Evolutionary conservation across 1,140 invertebrate species (phyloP), one percentile per base, ranked within the genome.

Genomic region (Dreissena rostriformis): DNA sequence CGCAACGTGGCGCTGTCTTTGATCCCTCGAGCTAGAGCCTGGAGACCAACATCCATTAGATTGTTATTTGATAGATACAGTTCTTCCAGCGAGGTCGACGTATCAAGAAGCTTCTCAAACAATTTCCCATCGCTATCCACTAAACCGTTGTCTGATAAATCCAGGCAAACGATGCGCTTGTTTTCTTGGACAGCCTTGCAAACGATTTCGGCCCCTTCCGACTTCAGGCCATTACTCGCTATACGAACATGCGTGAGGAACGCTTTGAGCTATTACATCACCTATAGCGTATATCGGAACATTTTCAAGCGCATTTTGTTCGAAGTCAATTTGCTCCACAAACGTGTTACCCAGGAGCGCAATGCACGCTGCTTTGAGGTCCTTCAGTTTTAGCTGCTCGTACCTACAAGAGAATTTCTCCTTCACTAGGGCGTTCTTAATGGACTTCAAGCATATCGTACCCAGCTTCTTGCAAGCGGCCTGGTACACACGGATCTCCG

Each of bases 41-140:
- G 63, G 11, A 86, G 86, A 15, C 88, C 88, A 61, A 55, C 82
- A 26, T 87, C 82, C 66, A 86, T 81, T 39, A 89, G 82, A 52
- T 87, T 74, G 68, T 89, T 89, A 55, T 89, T 85, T 10, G 81
- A 83, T 8, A 89, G 53, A 61, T 82, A 74, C 19, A 89, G 55
- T 52, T 87, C 73, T 24, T 52, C 51, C 24, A 89, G 52, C 12
- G 79, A 81, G 19, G 63, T 49, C 22, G 71, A 67, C 28, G 49
- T 19, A 17, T 86, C 70, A 14, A 88, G 26, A 26, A 88, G 75
- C 24, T 83, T 66, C 65, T 71, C 51, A 55, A 87, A 81, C 11
- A 63, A 57, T 74, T 66, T 52, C 24, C 84, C 87, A 55, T 88
- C 87, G 17, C 29, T 74, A 39, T 88, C 87, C 0, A 53, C 71